These are phyloP conservation scores for Poeciliopsis presidionis DNA, from an alignment of 2,797 vertebrate genomes.

Conservation along the genomic window DNA sequence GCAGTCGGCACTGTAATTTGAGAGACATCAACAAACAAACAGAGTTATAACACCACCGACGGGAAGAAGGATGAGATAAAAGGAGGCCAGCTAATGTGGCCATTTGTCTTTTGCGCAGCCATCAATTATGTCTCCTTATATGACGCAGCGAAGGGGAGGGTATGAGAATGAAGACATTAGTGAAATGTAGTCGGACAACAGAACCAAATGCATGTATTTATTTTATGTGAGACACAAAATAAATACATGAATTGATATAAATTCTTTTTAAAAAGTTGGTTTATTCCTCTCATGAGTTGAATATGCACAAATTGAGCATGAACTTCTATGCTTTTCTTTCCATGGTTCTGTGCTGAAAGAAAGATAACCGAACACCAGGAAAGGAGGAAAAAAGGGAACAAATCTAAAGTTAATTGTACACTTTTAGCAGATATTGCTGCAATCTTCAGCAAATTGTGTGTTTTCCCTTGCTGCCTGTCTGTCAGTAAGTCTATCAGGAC, in stretches of 20 bases:
- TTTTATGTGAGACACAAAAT: conserved; percentile 52
- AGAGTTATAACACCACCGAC: conserved; percentile 54
- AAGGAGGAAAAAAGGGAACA: conserved; percentile 19
- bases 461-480: conserved; percentile 28
- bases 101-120: conserved; percentile 75
- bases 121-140: conserved; percentile 77
- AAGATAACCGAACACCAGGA: conserved; percentile 18
- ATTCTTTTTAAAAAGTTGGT: neutral
- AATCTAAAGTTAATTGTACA: conserved; percentile 11
- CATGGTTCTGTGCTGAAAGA: conserved; percentile 25
- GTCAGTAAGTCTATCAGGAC: conserved; percentile 56
- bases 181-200: conserved; percentile 52
- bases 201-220: conserved; percentile 20
- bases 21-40: conserved; percentile 60
- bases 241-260: conserved; percentile 20
- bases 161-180: conserved; percentile 34
- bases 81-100: conserved; percentile 70
- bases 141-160: conserved; percentile 59
- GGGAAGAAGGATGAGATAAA: conserved; percentile 67
- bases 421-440: conserved; percentile 33
- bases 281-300: neutral
- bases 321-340: neutral
- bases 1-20: conserved; percentile 61
- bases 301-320: neutral
- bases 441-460: conserved; percentile 20